Percentiles rank a stretch among this genome's conserved stretches.
Conservation (phyloP, 2,113 vertebrate species). For the Emydura subglobosa region DNA sequence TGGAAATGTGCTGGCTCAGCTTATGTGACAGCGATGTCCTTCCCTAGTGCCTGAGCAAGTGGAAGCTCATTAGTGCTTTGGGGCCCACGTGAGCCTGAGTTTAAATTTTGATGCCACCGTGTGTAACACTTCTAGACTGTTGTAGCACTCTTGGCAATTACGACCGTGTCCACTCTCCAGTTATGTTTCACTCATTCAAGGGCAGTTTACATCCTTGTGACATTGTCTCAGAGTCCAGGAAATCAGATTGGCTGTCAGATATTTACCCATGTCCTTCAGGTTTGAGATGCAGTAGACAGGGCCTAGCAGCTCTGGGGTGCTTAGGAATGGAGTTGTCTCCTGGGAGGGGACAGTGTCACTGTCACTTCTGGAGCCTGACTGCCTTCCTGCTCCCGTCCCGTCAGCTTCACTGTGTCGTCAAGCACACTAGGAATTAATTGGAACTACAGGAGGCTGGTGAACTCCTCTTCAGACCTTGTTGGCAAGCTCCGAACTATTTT, state of each 20-base stretch:
- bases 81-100: rapidly evolving
- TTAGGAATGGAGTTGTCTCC: not conserved
- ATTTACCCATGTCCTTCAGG: not conserved
- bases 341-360: not conserved
- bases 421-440: not conserved
- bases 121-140: not conserved
- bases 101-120: not conserved
- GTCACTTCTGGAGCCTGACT: not conserved
- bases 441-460: not conserved
- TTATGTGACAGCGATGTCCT: not conserved
- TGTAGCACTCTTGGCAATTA: not conserved
- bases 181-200: not conserved
- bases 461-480: slow-evolving; percentile 22
- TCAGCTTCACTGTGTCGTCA: not conserved
- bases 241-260: not conserved
- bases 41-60: rapidly evolving
- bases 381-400: not conserved
- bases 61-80: not conserved
- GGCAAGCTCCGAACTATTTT: not conserved
- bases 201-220: not conserved
- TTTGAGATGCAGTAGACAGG: not conserved
- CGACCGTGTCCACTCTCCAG: not conserved
- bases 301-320: rapidly evolving
- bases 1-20: not conserved
- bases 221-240: not conserved